Conservation (phyloP, 2,888 invertebrate species). For the Leucania comma region DNA sequence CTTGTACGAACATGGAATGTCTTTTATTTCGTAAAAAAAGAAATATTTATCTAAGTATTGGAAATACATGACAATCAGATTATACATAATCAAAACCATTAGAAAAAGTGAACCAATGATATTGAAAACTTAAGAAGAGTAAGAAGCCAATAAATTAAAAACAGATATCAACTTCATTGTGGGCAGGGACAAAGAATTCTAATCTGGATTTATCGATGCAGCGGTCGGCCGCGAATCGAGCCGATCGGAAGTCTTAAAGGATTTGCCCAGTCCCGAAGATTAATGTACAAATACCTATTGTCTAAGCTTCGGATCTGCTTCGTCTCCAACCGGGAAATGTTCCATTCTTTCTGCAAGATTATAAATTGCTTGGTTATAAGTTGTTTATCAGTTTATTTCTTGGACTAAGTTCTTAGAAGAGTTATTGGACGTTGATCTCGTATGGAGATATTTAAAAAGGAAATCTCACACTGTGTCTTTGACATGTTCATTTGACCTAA, state of each 20-base stretch:
- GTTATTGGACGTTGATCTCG: background rate
- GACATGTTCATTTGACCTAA: too few relatives aligned
- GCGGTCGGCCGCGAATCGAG: constrained; percentile 65
- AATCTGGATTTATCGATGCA: constrained; percentile 81
- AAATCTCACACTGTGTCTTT: background rate
- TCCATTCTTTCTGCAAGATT: constrained; percentile 41
- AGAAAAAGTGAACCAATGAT: constrained; percentile 4
- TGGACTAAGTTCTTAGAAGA: background rate
- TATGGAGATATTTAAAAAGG: background rate
- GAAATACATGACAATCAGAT: too few relatives aligned
- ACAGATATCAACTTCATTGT: constrained; percentile 52
- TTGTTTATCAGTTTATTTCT: constrained; percentile 15
- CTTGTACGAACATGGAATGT: too few relatives aligned
- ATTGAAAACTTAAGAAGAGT: constrained; percentile 6
- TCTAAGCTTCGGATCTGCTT: constrained; percentile 57
- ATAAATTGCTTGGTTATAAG: constrained; percentile 58
- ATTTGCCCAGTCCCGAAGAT: constrained; percentile 79
- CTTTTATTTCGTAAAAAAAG: too few relatives aligned
- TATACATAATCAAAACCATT: background rate
- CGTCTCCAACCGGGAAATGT: constrained; percentile 32
- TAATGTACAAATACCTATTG: constrained; percentile 72
- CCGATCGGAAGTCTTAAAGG: constrained; percentile 81
- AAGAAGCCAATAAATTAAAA: constrained; percentile 57
- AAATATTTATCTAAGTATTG: too few relatives aligned
- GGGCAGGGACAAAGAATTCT: constrained; percentile 71